A percentile compares a stretch with the other conserved stretches of the same genome.
phyloP scores from a whole-genome alignment of 2,888 invertebrate genomes.

The Seira sanloemensis region DNA sequence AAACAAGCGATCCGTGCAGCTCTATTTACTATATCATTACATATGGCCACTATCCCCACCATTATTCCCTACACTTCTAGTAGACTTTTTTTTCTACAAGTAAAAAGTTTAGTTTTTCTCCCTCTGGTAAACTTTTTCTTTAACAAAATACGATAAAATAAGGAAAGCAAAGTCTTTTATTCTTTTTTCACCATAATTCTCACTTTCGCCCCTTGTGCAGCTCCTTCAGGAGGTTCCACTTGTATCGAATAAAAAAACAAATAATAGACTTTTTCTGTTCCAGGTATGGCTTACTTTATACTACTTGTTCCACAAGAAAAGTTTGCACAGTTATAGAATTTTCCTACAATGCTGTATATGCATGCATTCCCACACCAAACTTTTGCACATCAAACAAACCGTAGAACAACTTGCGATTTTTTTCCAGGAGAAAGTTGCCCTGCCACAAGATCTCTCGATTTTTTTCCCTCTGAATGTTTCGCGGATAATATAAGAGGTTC shows the following conservation, averaged over 20 bases:
- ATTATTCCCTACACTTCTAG: constrained; percentile 36
- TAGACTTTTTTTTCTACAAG: not conserved
- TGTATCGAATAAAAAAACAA: constrained; percentile 31
- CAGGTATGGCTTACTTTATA: not conserved
- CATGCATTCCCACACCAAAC: not conserved
- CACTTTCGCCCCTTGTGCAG: not conserved
- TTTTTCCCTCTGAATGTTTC: constrained; percentile 30
- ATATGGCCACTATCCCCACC: constrained; percentile 33
- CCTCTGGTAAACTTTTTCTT: constrained; percentile 31
- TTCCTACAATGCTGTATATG: not conserved
- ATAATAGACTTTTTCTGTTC: not conserved
- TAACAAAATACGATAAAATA: constrained; percentile 33
- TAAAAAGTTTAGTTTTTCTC: not conserved
- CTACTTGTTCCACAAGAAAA: not conserved
- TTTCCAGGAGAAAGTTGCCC: not conserved
- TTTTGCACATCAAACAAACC: not conserved
- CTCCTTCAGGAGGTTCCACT: not conserved
- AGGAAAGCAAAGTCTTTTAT: constrained; percentile 40
- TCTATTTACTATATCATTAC: constrained; percentile 34
- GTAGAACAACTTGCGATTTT: not conserved
- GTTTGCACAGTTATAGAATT: not conserved
- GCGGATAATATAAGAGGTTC: constrained; percentile 33
- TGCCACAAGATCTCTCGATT: not conserved
- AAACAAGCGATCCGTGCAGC: constrained; percentile 33
- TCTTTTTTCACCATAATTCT: constrained; percentile 7